phyloP scores from a whole-genome alignment of 1,140 invertebrate genomes.

The Drosophila navojoa region DNA sequence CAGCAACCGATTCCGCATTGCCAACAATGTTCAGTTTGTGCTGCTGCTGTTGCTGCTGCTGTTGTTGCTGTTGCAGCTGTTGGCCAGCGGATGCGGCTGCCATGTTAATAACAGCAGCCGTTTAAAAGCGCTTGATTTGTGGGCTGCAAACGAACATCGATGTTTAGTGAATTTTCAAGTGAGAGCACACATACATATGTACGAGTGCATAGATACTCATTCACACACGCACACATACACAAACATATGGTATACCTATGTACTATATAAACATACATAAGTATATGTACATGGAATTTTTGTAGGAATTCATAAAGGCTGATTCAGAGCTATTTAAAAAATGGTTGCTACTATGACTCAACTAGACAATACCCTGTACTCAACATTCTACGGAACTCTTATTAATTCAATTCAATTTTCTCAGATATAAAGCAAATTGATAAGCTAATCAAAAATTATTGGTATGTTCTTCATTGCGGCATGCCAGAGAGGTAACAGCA shows the following conservation, averaged over 20 bases:
- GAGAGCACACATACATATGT: background rate
- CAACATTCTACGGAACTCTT: background rate
- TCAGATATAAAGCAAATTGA: too few species aligned
- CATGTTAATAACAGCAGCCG: slow-evolving; percentile 72
- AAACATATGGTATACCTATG: too few species aligned
- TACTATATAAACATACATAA: too few species aligned
- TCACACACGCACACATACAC: background rate
- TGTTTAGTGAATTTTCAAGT: slow-evolving; percentile 9
- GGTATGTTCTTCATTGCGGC: too few species aligned
- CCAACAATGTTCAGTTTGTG: slow-evolving; percentile 73
- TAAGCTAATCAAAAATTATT: too few species aligned
- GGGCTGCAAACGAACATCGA: slow-evolving; percentile 50
- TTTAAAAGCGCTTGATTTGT: slow-evolving; percentile 57
- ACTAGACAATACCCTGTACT: background rate
- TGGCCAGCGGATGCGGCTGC: slow-evolving; percentile 81
- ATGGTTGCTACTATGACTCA: too few species aligned
- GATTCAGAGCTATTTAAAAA: too few species aligned
- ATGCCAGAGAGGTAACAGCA: too few species aligned
- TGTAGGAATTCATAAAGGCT: too few species aligned
- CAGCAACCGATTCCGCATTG: slow-evolving; percentile 58
- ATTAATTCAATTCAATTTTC: too few species aligned
- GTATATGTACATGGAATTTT: too few species aligned
- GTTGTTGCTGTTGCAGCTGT: slow-evolving; percentile 69
- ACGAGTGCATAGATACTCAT: background rate
- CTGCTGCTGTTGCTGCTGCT: slow-evolving; percentile 61